Evolutionary conservation across 2,797 vertebrate species (phyloP).

Genomic region (Fratercula arctica): DNA sequence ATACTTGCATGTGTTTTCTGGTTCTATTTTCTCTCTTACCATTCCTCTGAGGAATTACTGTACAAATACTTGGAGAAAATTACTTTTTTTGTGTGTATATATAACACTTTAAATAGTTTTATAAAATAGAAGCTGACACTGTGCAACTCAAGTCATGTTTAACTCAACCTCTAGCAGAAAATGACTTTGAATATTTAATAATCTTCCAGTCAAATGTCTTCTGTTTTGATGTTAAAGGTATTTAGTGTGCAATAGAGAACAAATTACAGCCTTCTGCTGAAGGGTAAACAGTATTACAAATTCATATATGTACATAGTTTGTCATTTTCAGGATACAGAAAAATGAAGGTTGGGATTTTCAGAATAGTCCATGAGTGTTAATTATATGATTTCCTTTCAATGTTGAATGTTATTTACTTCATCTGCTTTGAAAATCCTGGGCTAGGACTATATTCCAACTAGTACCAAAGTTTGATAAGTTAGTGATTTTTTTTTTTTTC

Average conservation of each 20-base stretch:
- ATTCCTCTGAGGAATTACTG: neutral
- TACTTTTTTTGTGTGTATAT: neutral
- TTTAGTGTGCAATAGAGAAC: neutral
- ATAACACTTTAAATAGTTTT: neutral
- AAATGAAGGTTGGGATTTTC: neutral
- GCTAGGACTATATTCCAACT: neutral
- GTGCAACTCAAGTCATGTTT: neutral
- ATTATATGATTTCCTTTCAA: neutral
- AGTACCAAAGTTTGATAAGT: neutral
- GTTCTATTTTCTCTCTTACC: neutral
- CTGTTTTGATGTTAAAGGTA: neutral
- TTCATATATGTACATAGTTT: neutral
- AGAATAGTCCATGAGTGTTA: neutral
- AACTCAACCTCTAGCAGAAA: neutral
- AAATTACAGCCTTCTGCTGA: neutral
- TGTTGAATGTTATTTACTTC: neutral
- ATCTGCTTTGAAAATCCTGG: neutral
- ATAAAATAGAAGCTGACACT: neutral
- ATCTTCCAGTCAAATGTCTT: neutral
- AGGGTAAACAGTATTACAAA: neutral
- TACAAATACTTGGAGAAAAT: conserved; percentile 31
- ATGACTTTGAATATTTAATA: neutral
- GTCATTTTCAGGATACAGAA: neutral
- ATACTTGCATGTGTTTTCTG: conserved; percentile 19
- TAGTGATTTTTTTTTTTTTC: neutral